phyloP scores from a whole-genome alignment of 2,797 vertebrate species.

The Antrozous pallidus region DNA sequence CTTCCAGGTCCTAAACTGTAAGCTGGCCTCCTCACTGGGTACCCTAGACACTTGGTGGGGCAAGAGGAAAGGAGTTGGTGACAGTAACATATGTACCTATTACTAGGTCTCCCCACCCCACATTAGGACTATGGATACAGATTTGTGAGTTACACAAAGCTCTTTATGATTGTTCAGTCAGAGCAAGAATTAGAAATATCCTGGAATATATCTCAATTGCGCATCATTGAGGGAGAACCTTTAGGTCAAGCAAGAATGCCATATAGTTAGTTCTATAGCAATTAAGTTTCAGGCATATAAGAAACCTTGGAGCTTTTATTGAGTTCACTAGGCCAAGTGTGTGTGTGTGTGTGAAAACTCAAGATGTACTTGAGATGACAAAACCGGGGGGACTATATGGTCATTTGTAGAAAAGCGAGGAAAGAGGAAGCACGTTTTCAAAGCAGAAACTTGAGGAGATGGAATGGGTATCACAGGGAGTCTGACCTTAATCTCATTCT shows the following conservation, averaged over 20 bases:
- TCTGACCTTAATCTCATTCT: neutral
- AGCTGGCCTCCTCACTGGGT: neutral
- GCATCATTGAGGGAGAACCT: neutral
- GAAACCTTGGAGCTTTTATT: too few species aligned
- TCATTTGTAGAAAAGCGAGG: neutral
- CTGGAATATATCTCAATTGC: neutral
- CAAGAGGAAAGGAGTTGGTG: neutral
- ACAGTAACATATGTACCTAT: neutral
- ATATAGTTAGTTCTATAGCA: neutral
- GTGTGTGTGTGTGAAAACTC: too few species aligned
- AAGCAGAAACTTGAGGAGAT: neutral
- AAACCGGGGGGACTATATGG: neutral
- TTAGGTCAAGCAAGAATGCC: neutral
- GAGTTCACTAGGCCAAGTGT: too few species aligned
- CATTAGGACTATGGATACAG: neutral
- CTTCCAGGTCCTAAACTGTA: neutral
- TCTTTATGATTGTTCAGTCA: neutral
- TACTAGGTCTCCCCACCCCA: neutral
- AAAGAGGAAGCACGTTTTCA: neutral
- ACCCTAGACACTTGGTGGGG: neutral
- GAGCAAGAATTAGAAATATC: neutral
- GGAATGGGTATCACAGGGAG: neutral
- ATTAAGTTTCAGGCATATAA: too few species aligned
- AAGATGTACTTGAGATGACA: too few species aligned
- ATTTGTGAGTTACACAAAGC: neutral